Conservation (phyloP, 2,113 vertebrate species). For the Herpetotheres cachinnans region DNA sequence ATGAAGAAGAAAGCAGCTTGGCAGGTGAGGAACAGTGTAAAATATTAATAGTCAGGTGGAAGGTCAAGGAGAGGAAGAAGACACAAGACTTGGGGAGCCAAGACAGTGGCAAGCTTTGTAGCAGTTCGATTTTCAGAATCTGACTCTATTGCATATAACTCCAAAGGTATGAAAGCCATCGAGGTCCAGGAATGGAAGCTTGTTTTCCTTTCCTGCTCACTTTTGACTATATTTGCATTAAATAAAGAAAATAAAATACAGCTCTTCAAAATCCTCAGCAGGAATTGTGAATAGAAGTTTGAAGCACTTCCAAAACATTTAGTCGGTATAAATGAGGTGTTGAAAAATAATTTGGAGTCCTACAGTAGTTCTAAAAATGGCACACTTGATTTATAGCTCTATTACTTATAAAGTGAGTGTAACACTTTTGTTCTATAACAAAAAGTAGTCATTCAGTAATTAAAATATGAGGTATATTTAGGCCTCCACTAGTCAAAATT, state of each 20-base stretch:
- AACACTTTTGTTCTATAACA: not conserved
- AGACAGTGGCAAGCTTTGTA: not conserved
- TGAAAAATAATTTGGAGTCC: not conserved
- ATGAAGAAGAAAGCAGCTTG: not conserved
- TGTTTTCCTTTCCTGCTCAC: not conserved
- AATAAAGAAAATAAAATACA: not conserved
- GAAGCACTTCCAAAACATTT: not conserved
- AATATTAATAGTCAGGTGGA: not conserved
- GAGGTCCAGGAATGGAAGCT: not conserved
- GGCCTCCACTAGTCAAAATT: not conserved
- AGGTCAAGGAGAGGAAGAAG: not conserved
- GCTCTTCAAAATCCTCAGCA: not conserved
- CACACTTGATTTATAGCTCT: not conserved
- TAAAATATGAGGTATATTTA: not conserved
- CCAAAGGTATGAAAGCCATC: not conserved
- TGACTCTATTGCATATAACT: not conserved
- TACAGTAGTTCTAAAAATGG: not conserved
- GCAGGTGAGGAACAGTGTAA: not conserved
- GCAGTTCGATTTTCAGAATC: not conserved
- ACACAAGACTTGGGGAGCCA: not conserved
- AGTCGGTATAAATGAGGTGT: not conserved
- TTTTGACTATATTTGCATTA: not conserved
- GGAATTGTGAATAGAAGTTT: not conserved
- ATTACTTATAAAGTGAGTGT: not conserved
- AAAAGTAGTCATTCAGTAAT: not conserved